Base-by-base conservation (phyloP, 2,888 invertebrate species). In the Erpobdella octoculata region DNA sequence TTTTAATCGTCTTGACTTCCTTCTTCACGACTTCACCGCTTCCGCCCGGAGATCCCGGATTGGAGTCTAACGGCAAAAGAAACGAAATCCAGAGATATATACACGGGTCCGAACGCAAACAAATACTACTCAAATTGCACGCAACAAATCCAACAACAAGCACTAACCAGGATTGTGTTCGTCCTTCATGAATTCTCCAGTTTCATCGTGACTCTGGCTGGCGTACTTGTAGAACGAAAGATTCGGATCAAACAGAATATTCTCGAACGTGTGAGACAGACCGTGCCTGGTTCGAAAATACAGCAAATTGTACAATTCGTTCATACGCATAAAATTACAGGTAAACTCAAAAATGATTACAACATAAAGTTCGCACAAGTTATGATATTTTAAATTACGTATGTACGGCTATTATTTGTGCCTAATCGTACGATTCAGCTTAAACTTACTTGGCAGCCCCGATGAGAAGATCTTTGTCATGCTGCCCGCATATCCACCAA, bases 401-500 rank as follows among this genome's bases (percentile, higher is more conserved):
- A n/a, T n/a, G n/a, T n/a, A n/a, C n/a, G n/a, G n/a, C n/a, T n/a
- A n/a, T n/a, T n/a, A n/a, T n/a, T n/a, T n/a, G n/a, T n/a, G n/a
- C n/a, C n/a, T n/a, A n/a, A 53, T 53, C 53, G 21, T 8, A 53
- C 12, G 15, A 31, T 48, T n/a, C 12, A 5, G 25, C 46, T 15
- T 25, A 6, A 9, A 64, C 75, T 71, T 38, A 76, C 76, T 75
- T 77, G 79, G 93, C 91, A 70, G 94, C 95, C 21, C 93, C 96
- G 67, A 91, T 86, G 28, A 98, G 87, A 67, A 98, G 87, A 80
- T 96, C 92, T 80, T 91, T 91, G 83, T 98, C 98, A 81, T 98
- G 96, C 77, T 89, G 88, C 1, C 95, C 96, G 38, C 92, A 89
- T 74, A 91, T 88, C 94, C 97, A 97, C 95, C 96, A 97, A 71